Evolutionary conservation across 2,888 invertebrate species (phyloP).

Genomic region (Agelastica alni): DNA sequence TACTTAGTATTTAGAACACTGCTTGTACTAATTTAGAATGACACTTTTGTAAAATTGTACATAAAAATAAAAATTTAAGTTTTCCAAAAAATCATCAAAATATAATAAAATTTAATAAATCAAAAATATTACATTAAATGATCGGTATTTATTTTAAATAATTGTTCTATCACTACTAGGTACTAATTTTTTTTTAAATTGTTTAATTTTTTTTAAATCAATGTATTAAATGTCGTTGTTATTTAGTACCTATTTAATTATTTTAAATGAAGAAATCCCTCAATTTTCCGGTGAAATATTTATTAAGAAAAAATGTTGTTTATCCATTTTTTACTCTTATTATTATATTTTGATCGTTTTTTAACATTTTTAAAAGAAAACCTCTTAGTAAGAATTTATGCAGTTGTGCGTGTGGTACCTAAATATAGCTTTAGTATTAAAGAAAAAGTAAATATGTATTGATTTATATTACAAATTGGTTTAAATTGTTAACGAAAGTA

Average conservation of each 20-base stretch:
- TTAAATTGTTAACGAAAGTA: slow-evolving; percentile 52
- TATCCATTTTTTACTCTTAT: not conserved
- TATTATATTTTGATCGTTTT: not conserved
- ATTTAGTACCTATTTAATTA: too few species aligned
- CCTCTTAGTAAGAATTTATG: slow-evolving; percentile 55
- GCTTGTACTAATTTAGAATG: slow-evolving; percentile 49
- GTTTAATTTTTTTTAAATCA: too few species aligned
- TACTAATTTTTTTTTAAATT: too few species aligned
- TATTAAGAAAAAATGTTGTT: not conserved
- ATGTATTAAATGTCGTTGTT: too few species aligned
- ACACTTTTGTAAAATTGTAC: slow-evolving; percentile 42
- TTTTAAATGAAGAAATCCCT: too few species aligned
- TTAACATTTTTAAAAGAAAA: slow-evolving; percentile 35
- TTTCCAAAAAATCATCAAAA: not conserved
- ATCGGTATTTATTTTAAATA: too few species aligned
- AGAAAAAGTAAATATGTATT: slow-evolving; percentile 28
- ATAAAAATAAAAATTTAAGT: slow-evolving; percentile 30
- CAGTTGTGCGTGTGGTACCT: slow-evolving; percentile 51
- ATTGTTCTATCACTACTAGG: not conserved
- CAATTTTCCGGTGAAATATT: not conserved
- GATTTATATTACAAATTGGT: slow-evolving; percentile 37
- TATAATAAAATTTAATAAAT: too few species aligned
- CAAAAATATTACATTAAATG: too few species aligned
- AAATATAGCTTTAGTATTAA: slow-evolving; percentile 45
- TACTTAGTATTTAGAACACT: slow-evolving; percentile 46